Evolutionary conservation across 2,888 invertebrate species (phyloP), one percentile per base, ranked within the genome.

Genomic region (Eustalomyia histrio): DNA sequence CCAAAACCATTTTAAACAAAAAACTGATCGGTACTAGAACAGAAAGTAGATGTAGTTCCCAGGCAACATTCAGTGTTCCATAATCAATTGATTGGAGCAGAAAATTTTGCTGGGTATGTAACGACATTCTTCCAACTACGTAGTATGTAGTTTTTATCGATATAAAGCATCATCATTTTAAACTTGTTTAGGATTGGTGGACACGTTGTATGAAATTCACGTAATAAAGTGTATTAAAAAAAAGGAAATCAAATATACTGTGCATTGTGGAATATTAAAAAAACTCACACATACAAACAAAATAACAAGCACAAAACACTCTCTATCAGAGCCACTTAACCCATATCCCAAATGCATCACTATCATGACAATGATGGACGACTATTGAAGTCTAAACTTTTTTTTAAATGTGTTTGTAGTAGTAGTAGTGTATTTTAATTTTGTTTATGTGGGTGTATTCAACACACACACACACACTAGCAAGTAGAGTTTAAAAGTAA

Each of bases 321-420:
- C 53, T 65, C 53, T 47, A 73, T 67, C 61, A 73, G 55, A 73
- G 67, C 67, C 79, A 67, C 74, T 79, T 79, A 79, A 79, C 79
- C 79, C 67, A 79, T 57, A 68, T 79, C 74, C 74, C 79, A 68
- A 79, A 63, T 57, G 74, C 61, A 79, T 74, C 74, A 74, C 67
- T 79, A 79, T 79, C 74, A 63, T 68, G 79, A 74, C 79, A 79
- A 68, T 79, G 79, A 74, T 74, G 74, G 47, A 79, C 74, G 74
- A 79, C 79, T 79, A 68, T 63, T 79, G 57, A 79, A 74, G 65
- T 79, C 50, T 63, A 79, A 79, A 79, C 61, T 74, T 79, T 79
- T 79, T 79, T 29, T 79, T 68, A 10, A 50, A 60, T 67, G 24
- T 65, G 58, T 65, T 43, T 60, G 60, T 67, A 35, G 16, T 35